Percentiles rank a stretch among this genome's conserved stretches.
These are phyloP conservation scores for Carassius carassius DNA, from an alignment of 2,113 vertebrate genomes.

Conservation along the genomic window DNA sequence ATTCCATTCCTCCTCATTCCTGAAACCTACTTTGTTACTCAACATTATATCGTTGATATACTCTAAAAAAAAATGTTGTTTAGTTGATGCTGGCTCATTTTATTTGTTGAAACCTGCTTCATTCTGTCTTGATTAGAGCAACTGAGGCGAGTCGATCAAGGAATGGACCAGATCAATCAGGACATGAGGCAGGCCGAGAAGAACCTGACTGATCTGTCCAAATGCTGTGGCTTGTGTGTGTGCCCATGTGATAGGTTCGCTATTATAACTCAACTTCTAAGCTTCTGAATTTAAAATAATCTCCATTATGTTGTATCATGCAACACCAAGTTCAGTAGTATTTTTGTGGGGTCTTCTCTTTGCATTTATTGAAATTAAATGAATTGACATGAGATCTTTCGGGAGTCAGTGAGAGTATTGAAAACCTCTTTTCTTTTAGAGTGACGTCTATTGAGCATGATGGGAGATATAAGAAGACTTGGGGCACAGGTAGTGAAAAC, in stretches of 20 bases:
- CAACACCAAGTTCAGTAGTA: not conserved
- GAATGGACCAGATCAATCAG: slow-evolving; percentile 97
- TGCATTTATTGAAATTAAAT: too few species aligned
- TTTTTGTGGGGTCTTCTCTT: not conserved
- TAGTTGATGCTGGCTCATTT: not conserved
- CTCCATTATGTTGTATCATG: not conserved
- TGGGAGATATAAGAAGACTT: slow-evolving; percentile 85
- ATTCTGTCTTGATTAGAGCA: slow-evolving; percentile 78
- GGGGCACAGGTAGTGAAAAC: slow-evolving; percentile 77
- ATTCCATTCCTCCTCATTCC: not conserved
- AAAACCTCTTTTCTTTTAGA: slow-evolving; percentile 65
- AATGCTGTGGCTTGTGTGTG: slow-evolving; percentile 94
- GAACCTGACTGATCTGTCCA: slow-evolving; percentile 92
- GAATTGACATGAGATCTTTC: not conserved
- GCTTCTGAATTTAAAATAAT: not conserved
- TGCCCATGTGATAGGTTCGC: slow-evolving; percentile 92
- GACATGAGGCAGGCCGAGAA: slow-evolving; percentile 96
- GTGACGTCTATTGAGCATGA: slow-evolving; percentile 85
- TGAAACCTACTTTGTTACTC: not conserved
- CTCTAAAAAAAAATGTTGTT: not conserved
- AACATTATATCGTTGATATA: not conserved
- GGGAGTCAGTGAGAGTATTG: not conserved
- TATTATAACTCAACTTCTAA: not conserved
- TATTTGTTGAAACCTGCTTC: not conserved
- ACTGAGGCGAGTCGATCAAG: slow-evolving; percentile 86